phyloP scores from a whole-genome alignment of 2,888 invertebrate species.

The Cabera pusaria region DNA sequence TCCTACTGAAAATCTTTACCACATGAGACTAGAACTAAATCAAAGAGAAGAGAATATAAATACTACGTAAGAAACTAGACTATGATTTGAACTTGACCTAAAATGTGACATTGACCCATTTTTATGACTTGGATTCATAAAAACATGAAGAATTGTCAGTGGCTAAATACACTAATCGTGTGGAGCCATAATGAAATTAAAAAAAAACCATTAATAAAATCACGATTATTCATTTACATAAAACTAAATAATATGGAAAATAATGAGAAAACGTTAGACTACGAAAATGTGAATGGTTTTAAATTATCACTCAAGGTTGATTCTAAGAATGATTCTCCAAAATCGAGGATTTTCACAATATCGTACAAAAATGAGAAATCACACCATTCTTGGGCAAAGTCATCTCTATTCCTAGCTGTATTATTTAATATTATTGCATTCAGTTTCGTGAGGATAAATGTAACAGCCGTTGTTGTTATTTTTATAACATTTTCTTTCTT shows the following conservation, averaged over 20 bases:
- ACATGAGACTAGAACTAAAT: too few relatives aligned
- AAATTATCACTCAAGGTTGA: conserved; percentile 54
- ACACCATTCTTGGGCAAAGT: conserved; percentile 52
- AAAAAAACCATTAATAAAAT: conserved; percentile 1
- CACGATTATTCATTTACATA: too few relatives aligned
- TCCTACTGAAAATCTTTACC: too few relatives aligned
- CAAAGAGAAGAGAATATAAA: too few relatives aligned
- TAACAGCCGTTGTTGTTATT: conserved; percentile 57
- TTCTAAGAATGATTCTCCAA: conserved; percentile 49
- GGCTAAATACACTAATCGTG: too few relatives aligned
- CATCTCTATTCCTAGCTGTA: conserved; percentile 56
- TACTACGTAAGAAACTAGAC: too few relatives aligned
- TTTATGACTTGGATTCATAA: too few relatives aligned
- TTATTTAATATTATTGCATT: conserved; percentile 62
- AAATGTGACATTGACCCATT: too few relatives aligned
- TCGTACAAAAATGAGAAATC: conserved; percentile 57
- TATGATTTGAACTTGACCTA: too few relatives aligned
- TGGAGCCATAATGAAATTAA: too few relatives aligned
- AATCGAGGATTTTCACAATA: conserved; percentile 63
- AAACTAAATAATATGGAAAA: too few relatives aligned
- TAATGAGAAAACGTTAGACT: conserved; percentile 41
- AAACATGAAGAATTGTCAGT: too few relatives aligned
- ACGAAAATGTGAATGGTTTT: conserved; percentile 70
- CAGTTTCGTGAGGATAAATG: conserved; percentile 56
- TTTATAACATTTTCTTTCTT: conserved; percentile 59